Evolutionary conservation across 1,140 invertebrate species (phyloP), one percentile per base, ranked within the genome.

Genomic region (Sinella curviseta): DNA sequence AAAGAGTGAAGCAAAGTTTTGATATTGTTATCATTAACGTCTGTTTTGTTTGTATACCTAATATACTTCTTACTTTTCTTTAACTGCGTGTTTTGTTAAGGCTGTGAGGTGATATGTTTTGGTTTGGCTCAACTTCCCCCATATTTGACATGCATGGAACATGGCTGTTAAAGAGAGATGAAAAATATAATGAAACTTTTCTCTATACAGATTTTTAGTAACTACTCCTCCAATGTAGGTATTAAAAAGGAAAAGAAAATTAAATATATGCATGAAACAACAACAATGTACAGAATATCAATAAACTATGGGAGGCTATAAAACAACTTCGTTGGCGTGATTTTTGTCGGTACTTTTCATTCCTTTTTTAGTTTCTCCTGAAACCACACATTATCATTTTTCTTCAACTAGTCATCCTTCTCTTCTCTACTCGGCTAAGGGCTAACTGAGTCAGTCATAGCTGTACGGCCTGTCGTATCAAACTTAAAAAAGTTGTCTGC

Each of bases 251-350:
- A n/a, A n/a, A n/a, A n/a, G n/a, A n/a, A n/a, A n/a, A n/a, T n/a
- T n/a, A n/a, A n/a, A n/a, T n/a, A n/a, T n/a, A 74, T 80, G 75
- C 33, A n/a, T 74, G 75, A 80, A 80, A 80, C 67, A 80, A 80
- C 79, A 80, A 80, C 79, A 80, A 80, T 80, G 65, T 74, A 60
- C 31, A 77, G 36, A 75, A 73, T 77, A 77, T 77, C 76, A 80
- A 80, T 80, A 80, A 80, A 80, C 79, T 77, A 39, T 77, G 76
- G 74, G 57, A 76, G 57, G 78, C 60, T 76, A 33, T 76, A 79
- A 79, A 79, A 79, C 31, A 70, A 70, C 55, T 60, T 60, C 24
- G 3, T 24, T 60, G 65, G 2, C 31, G 65, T 70, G 65, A 70
- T 31, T 70, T 80, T 80, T 80, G 79, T 80, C 79, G 75, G 75